Conservation (phyloP, 2,113 vertebrate genomes). For the Urocitellus parryii region DNA sequence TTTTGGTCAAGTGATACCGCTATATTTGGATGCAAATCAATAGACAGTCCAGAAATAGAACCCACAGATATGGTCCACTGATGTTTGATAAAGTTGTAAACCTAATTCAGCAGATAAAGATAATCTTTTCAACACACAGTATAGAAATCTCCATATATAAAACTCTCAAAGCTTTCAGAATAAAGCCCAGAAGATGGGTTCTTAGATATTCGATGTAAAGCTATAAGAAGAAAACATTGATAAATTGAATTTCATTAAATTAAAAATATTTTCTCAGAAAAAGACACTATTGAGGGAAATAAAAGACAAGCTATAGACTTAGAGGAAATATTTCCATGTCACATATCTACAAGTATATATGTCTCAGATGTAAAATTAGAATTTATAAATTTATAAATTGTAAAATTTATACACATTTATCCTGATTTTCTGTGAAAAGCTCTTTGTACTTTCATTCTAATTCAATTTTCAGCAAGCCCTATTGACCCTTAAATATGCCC, state of each 20-base stretch:
- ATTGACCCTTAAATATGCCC: background rate
- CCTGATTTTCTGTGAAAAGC: background rate
- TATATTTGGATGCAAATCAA: rapidly evolving
- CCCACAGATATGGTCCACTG: rapidly evolving
- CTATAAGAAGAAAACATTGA: background rate
- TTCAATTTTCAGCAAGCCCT: background rate
- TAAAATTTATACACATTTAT: background rate
- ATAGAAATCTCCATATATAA: background rate
- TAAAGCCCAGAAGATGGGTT: background rate
- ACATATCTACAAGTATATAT: background rate
- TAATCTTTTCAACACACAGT: background rate
- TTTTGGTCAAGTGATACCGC: rapidly evolving
- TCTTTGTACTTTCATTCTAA: background rate
- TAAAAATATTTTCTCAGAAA: background rate
- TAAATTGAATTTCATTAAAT: background rate
- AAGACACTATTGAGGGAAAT: background rate
- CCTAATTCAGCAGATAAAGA: background rate
- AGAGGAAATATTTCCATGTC: background rate
- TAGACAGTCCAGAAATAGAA: too few species aligned
- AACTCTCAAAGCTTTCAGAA: background rate
- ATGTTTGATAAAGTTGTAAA: background rate
- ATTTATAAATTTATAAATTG: too few species aligned
- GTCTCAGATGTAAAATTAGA: background rate
- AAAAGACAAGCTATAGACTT: background rate
- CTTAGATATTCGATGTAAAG: background rate